Evolutionary conservation across 35 echinoderm and acorn worm species (phyloP).

Genomic region (Apostichopus japonicus): DNA sequence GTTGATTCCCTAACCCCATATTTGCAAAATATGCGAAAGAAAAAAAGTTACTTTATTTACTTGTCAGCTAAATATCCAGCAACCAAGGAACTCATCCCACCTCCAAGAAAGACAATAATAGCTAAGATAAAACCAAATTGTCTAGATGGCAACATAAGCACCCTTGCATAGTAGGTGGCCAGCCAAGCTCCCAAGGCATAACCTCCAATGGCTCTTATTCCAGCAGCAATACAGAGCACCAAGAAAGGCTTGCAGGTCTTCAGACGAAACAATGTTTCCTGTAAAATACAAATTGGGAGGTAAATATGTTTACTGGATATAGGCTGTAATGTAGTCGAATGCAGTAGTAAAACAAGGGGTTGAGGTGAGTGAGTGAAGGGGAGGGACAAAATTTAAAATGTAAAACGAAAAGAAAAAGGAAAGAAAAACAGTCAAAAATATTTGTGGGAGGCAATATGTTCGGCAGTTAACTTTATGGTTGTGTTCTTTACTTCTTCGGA

Average conservation of each 20-base stretch:
- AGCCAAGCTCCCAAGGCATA: constrained; percentile 59
- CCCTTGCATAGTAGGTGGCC: constrained; percentile 59
- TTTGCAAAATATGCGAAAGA: too few relatives aligned
- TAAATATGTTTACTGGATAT: too few relatives aligned
- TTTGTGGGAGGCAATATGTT: too few relatives aligned
- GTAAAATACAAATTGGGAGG: background rate
- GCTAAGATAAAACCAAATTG: constrained; percentile 51
- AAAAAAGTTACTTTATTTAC: constrained; percentile 27
- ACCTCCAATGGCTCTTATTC: constrained; percentile 41
- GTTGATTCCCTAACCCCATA: too few relatives aligned
- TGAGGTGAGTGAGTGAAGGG: too few relatives aligned
- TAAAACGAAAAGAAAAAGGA: too few relatives aligned
- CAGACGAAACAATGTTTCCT: constrained; percentile 53
- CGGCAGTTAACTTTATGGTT: too few relatives aligned
- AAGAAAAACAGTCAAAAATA: too few relatives aligned
- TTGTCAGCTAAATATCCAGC: constrained; percentile 58
- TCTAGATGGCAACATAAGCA: background rate
- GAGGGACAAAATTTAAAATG: too few relatives aligned
- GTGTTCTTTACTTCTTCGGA: too few relatives aligned
- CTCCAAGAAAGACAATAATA: constrained; percentile 49
- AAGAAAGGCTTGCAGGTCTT: constrained; percentile 41
- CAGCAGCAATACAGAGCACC: constrained; percentile 44
- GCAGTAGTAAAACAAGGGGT: too few relatives aligned
- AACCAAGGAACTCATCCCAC: constrained; percentile 8
- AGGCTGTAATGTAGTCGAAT: too few relatives aligned